Percentiles rank a stretch among this genome's conserved stretches.
These are phyloP conservation scores for Cherax quadricarinatus DNA, from an alignment of 1,140 invertebrate species.

Conservation along the genomic window DNA sequence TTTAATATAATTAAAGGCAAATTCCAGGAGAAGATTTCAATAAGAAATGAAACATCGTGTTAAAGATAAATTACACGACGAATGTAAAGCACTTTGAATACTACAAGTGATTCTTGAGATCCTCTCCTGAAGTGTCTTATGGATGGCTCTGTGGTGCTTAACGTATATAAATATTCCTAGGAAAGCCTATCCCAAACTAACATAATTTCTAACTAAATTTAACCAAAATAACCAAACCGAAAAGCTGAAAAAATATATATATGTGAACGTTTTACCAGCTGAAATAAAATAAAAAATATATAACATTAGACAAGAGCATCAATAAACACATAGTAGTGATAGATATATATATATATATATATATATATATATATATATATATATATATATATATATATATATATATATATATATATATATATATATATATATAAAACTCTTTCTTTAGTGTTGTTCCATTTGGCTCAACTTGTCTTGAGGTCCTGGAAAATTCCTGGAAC, in stretches of 20 bases:
- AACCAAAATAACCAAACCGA: background rate
- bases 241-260: background rate
- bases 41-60: too few species aligned
- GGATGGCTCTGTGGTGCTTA: background rate
- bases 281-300: background rate
- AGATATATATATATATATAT: too few species aligned
- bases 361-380: too few species aligned
- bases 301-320: background rate
- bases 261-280: background rate
- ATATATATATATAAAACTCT: too few species aligned
- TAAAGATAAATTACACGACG: too few species aligned
- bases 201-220: background rate
- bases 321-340: too few species aligned
- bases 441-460: background rate
- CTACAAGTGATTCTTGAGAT: background rate
- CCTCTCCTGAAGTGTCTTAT: background rate
- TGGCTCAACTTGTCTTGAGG: background rate
- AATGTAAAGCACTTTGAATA: too few species aligned
- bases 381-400: too few species aligned
- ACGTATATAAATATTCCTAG: background rate
- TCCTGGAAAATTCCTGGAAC: background rate
- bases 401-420: too few species aligned
- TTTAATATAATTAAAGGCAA: background rate
- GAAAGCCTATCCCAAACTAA: background rate
- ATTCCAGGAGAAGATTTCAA: background rate